Base-by-base conservation (phyloP, 2,888 invertebrate genomes). In the Hyalella azteca region DNA sequence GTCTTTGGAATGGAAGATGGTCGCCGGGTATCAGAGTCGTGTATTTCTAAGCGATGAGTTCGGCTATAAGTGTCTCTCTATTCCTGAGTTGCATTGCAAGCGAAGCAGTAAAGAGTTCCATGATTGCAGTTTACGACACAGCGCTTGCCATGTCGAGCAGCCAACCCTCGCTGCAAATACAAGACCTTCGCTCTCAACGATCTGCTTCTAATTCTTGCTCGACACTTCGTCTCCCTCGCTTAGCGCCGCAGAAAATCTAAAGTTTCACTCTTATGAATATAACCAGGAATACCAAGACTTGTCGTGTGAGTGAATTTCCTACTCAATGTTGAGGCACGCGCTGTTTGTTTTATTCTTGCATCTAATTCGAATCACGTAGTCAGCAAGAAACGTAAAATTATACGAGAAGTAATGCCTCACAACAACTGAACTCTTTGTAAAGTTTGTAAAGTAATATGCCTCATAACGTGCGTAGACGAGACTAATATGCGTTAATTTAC, bases 31-130 rank as follows among this genome's bases (percentile, higher is more conserved):
- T 66, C 66, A 66, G 66, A 32, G 36, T 1, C 66, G 66, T 66
- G 66, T 66, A 66, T 66, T 66, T 66, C 66, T 66, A 66, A 66
- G 36, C 66, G 66, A 66, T 66, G 66, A 66, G 66, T 66, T 66
- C 36, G 66, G 66, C 66, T 19, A 66, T 66, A 66, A 66, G 36
- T 66, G 66, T 66, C 66, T 3, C 36, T 3, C 36, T 66, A 29
- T 66, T 66, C 66, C 36, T 36, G 66, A 32, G 66, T 66, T 66
- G 36, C 66, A 66, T 66, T 66, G 36, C 66, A 36, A 66, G 36
- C n/a, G 22, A 7, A 7, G 36, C 29, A 66, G 36, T 66, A 66
- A 66, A 66, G 66, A 66, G 36, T 66, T 36, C 66, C 32, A 29
- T 66, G 66, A 66, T 66, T 66, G 66, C 36, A 29, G 29, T 66